Conservation (phyloP, 2,797 vertebrate species). For the Heliangelus exortis region DNA sequence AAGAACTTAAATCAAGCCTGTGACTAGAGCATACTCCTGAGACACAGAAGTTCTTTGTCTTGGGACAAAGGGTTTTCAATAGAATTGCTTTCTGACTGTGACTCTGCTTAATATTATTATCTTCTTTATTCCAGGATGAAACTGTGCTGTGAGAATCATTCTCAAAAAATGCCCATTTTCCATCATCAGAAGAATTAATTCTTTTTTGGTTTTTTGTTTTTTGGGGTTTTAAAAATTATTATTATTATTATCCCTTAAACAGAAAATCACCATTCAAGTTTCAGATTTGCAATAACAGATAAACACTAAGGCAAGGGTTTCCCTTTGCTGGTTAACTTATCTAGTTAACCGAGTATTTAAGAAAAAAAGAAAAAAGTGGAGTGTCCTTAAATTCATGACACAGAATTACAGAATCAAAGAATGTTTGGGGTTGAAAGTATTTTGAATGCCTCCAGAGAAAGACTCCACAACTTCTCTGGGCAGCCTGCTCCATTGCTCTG, state of each 20-base stretch:
- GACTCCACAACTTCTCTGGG: no score
- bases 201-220: background rate
- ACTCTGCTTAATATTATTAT: background rate
- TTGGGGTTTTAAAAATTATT: background rate
- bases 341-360: background rate
- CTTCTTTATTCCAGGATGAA: background rate
- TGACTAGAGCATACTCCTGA: background rate
- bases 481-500: no score
- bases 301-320: background rate
- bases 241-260: background rate
- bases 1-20: background rate
- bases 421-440: no score
- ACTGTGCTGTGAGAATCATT: rapidly evolving
- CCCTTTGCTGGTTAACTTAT: background rate
- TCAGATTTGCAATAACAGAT: background rate
- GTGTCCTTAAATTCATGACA: background rate
- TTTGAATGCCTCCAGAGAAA: no score
- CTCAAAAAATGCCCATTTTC: background rate
- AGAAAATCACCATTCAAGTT: background rate
- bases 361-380: background rate
- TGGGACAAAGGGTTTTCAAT: background rate
- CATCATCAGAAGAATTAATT: background rate
- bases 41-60: rapidly evolving
- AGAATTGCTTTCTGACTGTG: background rate
- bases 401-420: no score